Percentiles rank a stretch among this genome's conserved stretches.
Conservation (phyloP, 2,113 vertebrate species). For the Spea bombifrons region DNA sequence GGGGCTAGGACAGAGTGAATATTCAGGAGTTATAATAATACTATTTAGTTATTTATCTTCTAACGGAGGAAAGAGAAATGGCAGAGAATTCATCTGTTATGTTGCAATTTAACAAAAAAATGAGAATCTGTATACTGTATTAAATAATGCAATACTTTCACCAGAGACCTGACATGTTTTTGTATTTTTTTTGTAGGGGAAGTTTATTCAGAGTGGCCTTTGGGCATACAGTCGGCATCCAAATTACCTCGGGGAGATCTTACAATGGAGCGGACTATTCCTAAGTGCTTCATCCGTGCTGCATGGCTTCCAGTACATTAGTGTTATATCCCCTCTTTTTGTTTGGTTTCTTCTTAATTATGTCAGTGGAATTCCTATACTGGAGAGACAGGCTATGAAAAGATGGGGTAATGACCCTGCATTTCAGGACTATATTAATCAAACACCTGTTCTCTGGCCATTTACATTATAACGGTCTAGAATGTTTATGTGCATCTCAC, state of each 20-base stretch:
- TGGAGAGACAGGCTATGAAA: conserved; percentile 68
- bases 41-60: no score
- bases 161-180: not conserved
- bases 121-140: not conserved
- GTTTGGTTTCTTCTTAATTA: conserved; percentile 73
- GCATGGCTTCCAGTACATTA: conserved; percentile 65
- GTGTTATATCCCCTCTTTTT: conserved; percentile 65
- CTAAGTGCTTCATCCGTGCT: conserved; percentile 70
- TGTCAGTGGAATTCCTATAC: conserved; percentile 71
- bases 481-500: no score
- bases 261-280: conserved; percentile 76
- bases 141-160: no score
- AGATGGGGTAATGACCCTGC: conserved; percentile 66
- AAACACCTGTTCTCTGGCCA: conserved; percentile 74
- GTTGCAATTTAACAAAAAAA: not conserved
- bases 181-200: conserved; percentile 58
- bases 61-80: no score
- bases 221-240: conserved; percentile 77
- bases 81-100: not conserved
- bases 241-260: conserved; percentile 75
- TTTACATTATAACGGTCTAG: conserved; percentile 18
- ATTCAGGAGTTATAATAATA: no score
- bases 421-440: conserved; percentile 66
- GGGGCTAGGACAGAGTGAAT: no score
- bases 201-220: conserved; percentile 72